phyloP scores from a whole-genome alignment of 2,113 vertebrate species.

The Cyprinodon brontotheroides region DNA sequence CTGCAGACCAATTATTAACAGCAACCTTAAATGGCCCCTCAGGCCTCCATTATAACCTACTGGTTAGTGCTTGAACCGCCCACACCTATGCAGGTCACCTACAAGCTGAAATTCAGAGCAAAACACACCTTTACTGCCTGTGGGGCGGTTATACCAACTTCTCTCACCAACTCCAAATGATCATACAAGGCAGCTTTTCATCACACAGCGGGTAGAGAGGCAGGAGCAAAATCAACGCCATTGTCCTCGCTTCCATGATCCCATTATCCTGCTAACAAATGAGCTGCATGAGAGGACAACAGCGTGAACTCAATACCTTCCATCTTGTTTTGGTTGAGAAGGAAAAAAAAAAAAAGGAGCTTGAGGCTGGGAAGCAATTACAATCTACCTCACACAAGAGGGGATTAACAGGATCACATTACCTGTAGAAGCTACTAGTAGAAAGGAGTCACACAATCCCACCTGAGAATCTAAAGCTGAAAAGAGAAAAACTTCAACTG shows the following conservation, averaged over 20 bases:
- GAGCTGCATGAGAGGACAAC: constrained; percentile 40
- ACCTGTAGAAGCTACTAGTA: constrained; percentile 49
- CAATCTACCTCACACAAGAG: constrained; percentile 47
- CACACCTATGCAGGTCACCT: constrained; percentile 15
- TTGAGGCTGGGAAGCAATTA: constrained; percentile 58
- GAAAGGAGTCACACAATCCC: constrained; percentile 25
- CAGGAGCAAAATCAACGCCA: constrained; percentile 47
- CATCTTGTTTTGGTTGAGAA: constrained; percentile 37
- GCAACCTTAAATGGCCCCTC: constrained; percentile 33
- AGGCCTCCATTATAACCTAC: constrained; percentile 20
- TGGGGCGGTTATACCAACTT: constrained; percentile 6
- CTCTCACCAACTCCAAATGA: constrained; percentile 3
- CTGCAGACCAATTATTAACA: constrained; percentile 39
- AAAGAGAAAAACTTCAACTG: constrained; percentile 1
- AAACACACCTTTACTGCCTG: constrained; percentile 10
- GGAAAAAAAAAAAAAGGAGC: constrained; percentile 10
- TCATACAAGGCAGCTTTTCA: constrained; percentile 24
- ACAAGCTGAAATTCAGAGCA: constrained; percentile 31
- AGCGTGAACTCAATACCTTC: constrained; percentile 56
- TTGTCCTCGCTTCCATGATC: constrained; percentile 59
- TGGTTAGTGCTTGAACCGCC: background rate
- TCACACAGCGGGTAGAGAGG: constrained; percentile 21
- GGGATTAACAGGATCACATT: constrained; percentile 59
- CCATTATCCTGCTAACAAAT: constrained; percentile 43
- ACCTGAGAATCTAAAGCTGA: constrained; percentile 37